Conservation (phyloP, 2,888 invertebrate genomes). For the Drosophila nigritarsus region DNA sequence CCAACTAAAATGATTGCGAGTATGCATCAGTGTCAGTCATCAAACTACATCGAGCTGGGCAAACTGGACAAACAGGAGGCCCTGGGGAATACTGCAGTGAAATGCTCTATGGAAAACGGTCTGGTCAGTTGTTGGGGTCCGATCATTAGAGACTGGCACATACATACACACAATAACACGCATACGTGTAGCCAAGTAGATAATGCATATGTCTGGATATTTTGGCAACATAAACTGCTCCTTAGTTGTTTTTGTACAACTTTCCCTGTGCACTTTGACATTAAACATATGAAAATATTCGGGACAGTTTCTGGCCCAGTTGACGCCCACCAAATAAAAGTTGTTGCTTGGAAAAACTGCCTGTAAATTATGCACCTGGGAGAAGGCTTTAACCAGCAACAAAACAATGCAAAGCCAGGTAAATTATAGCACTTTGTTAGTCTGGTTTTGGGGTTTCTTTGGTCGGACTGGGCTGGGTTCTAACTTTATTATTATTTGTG, state of each 20-base stretch:
- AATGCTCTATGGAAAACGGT: conserved; percentile 37
- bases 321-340: conserved; percentile 30
- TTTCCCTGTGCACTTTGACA: conserved; percentile 37
- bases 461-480: conserved; percentile 12
- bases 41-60: conserved; percentile 4
- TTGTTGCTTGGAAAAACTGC: conserved; percentile 47
- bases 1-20: conserved; percentile 70
- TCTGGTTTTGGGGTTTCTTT: conserved; percentile 1
- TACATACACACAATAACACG: neutral
- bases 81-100: conserved; percentile 31
- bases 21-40: conserved; percentile 48
- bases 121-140: conserved; percentile 19
- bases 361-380: conserved; percentile 69
- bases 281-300: conserved; percentile 12
- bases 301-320: conserved; percentile 8
- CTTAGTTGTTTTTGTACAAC: conserved; percentile 34
- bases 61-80: conserved; percentile 19
- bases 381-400: conserved; percentile 29
- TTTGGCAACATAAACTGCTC: conserved; percentile 46
- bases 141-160: conserved; percentile 17
- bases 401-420: conserved; percentile 38
- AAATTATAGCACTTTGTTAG: conserved; percentile 39
- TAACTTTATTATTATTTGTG: conserved; percentile 47
- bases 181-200: conserved; percentile 19
- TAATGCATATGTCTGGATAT: conserved; percentile 45